Conservation (phyloP, 2,113 vertebrate genomes). For the Daubentonia madagascariensis region DNA sequence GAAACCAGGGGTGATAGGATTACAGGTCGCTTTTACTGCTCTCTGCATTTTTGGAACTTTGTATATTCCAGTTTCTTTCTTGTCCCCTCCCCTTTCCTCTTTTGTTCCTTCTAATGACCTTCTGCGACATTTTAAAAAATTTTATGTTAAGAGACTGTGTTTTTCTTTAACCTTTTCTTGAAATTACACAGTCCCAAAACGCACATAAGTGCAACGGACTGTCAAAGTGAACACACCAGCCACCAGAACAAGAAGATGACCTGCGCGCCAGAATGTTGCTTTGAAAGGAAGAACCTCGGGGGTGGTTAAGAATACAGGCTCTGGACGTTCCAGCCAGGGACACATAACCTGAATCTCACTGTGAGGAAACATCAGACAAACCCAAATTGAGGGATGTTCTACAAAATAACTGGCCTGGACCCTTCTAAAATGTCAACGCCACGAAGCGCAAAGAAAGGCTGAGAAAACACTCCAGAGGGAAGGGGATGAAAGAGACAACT, state of each 20-base stretch:
- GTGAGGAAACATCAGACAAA: background rate
- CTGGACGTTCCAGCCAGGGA: background rate
- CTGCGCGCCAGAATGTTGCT: background rate
- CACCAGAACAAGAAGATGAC: rapidly evolving
- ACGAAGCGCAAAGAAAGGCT: background rate
- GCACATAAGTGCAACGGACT: rapidly evolving
- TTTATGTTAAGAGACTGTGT: background rate
- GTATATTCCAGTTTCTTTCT: background rate
- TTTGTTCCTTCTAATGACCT: background rate
- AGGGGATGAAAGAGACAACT: background rate
- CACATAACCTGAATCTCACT: rapidly evolving
- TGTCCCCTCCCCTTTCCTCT: background rate
- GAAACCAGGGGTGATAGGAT: background rate
- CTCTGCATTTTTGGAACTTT: background rate
- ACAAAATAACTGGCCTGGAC: background rate
- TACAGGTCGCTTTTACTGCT: background rate
- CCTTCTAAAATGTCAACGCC: background rate
- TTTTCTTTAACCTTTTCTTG: background rate
- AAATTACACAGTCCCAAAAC: background rate
- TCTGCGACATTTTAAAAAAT: background rate
- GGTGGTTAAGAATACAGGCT: background rate
- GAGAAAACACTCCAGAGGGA: background rate
- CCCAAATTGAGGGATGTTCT: rapidly evolving
- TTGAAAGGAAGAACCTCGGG: background rate
- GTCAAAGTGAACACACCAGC: background rate